These are phyloP conservation scores for Aspiorhynchus laticeps DNA, from an alignment of 2,113 vertebrate genomes.

Conservation along the genomic window DNA sequence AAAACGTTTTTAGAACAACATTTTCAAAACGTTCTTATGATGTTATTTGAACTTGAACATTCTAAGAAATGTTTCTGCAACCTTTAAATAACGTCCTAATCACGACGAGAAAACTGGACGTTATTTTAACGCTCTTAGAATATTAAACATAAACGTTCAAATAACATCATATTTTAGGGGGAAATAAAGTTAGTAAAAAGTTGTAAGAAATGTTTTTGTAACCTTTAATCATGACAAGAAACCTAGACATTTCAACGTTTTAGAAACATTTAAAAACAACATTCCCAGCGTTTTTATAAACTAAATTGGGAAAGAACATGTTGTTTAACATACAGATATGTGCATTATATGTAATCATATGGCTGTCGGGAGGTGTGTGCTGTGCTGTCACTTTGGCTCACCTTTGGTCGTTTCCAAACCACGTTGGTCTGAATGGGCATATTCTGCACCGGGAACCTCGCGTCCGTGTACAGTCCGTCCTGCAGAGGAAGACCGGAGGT, in stretches of 20 bases:
- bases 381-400: background rate
- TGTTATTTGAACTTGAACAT: background rate
- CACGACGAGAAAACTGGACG: too few species aligned
- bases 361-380: background rate
- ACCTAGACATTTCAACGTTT: too few species aligned
- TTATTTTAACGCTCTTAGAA: too few species aligned
- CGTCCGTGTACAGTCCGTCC: background rate
- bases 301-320: background rate
- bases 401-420: slow-evolving; percentile 35
- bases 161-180: too few species aligned
- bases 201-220: too few species aligned
- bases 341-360: background rate
- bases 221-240: too few species aligned
- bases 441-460: background rate
- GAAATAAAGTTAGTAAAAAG: too few species aligned
- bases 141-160: too few species aligned
- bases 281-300: too few species aligned
- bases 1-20: too few species aligned
- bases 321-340: background rate
- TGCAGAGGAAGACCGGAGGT: background rate
- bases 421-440: background rate
- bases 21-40: background rate
- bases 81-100: too few species aligned
- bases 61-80: background rate
- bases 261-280: background rate